Percentiles rank a stretch among this genome's conserved stretches.
These are phyloP conservation scores for Diorhabda elongata DNA, from an alignment of 1,140 invertebrate species.

Conservation along the genomic window DNA sequence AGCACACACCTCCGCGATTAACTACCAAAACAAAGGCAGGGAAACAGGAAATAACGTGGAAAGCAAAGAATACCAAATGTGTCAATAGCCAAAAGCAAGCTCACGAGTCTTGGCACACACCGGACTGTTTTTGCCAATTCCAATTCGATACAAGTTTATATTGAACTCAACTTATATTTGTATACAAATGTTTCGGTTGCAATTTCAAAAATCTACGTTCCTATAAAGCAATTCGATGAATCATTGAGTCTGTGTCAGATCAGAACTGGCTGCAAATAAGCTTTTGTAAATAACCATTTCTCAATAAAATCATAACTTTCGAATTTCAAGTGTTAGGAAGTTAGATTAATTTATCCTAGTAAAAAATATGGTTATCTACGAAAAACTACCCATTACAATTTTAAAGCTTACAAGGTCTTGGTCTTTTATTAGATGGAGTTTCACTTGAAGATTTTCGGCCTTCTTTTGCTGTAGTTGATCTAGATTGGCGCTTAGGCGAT, in stretches of 20 bases:
- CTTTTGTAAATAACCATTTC: too few relatives aligned
- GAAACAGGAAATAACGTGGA: constrained; percentile 22
- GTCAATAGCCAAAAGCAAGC: constrained; percentile 32
- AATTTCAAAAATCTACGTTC: too few relatives aligned
- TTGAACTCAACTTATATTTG: neutral
- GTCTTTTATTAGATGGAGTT: constrained; percentile 53
- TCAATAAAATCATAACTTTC: too few relatives aligned
- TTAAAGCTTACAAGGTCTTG: constrained; percentile 58
- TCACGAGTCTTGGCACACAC: constrained; percentile 46
- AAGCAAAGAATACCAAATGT: constrained; percentile 23
- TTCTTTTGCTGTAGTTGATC: constrained; percentile 55
- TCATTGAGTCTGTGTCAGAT: constrained; percentile 5
- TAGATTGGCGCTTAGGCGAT: constrained; percentile 70
- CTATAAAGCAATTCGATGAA: neutral
- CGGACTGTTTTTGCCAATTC: constrained; percentile 12
- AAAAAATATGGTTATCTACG: too few relatives aligned
- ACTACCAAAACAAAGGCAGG: constrained; percentile 24
- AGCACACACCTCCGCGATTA: constrained; percentile 29
- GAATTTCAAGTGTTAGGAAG: too few relatives aligned
- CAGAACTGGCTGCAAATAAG: neutral
- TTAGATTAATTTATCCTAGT: too few relatives aligned
- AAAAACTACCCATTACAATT: neutral
- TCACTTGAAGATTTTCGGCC: constrained; percentile 44
- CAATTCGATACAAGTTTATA: constrained; percentile 9
- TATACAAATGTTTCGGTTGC: too few relatives aligned